These are phyloP conservation scores for Drosophila auraria DNA, from an alignment of 1,140 invertebrate species.

Conservation along the genomic window DNA sequence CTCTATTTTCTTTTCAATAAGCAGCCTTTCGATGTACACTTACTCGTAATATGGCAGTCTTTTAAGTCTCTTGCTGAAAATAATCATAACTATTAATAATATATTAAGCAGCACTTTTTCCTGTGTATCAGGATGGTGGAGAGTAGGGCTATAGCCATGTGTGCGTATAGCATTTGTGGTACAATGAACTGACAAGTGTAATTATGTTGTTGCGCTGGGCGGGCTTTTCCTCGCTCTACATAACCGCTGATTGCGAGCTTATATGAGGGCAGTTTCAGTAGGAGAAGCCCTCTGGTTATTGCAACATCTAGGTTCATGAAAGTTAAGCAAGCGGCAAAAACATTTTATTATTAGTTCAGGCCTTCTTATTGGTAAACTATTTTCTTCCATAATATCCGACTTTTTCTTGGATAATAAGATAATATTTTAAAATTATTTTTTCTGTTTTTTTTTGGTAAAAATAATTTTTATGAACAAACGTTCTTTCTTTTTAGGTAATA, in stretches of 20 bases:
- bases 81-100: not conserved
- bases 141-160: constrained; percentile 8
- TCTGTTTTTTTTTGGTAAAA: too few relatives aligned
- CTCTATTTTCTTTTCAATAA: not conserved
- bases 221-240: constrained; percentile 42
- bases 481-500: too few relatives aligned
- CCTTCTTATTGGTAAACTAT: not conserved
- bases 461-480: too few relatives aligned
- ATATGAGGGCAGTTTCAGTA: constrained; percentile 57
- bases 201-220: constrained; percentile 66
- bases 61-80: too few relatives aligned
- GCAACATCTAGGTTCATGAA: not conserved
- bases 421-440: too few relatives aligned
- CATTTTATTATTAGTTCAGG: not conserved
- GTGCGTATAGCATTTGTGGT: constrained; percentile 62
- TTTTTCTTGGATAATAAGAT: too few relatives aligned
- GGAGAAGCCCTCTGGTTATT: not conserved
- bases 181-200: constrained; percentile 82
- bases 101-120: not conserved
- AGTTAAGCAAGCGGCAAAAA: not conserved
- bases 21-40: too few relatives aligned
- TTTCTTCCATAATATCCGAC: too few relatives aligned
- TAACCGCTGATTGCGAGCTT: constrained; percentile 77
- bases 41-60: too few relatives aligned
- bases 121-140: constrained; percentile 1